Percentiles rank a stretch among this genome's conserved stretches.
These are phyloP conservation scores for Tetrao urogallus DNA, from an alignment of 2,113 vertebrate genomes.

Conservation along the genomic window DNA sequence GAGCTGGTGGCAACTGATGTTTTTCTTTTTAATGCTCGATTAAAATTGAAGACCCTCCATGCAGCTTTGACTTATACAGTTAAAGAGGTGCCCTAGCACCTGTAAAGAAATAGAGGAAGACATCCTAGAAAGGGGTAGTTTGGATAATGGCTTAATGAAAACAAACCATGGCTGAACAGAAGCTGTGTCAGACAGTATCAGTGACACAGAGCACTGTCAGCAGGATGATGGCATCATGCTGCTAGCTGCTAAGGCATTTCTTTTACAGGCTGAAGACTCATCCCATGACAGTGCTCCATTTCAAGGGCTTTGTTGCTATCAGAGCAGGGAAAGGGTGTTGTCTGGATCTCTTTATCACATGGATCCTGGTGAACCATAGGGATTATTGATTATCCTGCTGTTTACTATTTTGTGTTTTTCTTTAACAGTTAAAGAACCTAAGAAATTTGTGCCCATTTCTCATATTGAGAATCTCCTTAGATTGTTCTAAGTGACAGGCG, in stretches of 20 bases:
- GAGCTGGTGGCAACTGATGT: neutral
- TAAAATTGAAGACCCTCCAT: neutral
- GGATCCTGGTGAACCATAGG: neutral
- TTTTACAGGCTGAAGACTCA: slow-evolving; percentile 54
- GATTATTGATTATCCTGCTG: slow-evolving; percentile 13
- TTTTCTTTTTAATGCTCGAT: neutral
- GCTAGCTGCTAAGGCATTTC: slow-evolving; percentile 50
- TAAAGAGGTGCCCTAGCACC: neutral
- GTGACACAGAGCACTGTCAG: slow-evolving; percentile 46
- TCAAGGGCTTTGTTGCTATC: slow-evolving; percentile 1
- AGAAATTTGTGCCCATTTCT: neutral
- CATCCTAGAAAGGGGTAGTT: neutral
- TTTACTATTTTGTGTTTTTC: neutral
- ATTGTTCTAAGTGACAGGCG: neutral
- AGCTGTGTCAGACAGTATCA: slow-evolving; percentile 1
- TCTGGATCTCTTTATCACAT: neutral
- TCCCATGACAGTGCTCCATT: slow-evolving; percentile 36
- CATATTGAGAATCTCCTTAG: neutral
- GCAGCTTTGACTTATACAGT: neutral
- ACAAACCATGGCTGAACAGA: slow-evolving; percentile 2
- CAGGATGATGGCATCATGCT: slow-evolving; percentile 21
- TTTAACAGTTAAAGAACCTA: neutral
- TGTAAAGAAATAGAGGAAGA: neutral
- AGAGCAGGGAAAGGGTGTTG: neutral
- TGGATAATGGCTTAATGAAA: neutral